A percentile compares a stretch with the other conserved stretches of the same genome.
Conservation (phyloP, 2,888 invertebrate genomes). For the Dicranocentrus wangi region DNA sequence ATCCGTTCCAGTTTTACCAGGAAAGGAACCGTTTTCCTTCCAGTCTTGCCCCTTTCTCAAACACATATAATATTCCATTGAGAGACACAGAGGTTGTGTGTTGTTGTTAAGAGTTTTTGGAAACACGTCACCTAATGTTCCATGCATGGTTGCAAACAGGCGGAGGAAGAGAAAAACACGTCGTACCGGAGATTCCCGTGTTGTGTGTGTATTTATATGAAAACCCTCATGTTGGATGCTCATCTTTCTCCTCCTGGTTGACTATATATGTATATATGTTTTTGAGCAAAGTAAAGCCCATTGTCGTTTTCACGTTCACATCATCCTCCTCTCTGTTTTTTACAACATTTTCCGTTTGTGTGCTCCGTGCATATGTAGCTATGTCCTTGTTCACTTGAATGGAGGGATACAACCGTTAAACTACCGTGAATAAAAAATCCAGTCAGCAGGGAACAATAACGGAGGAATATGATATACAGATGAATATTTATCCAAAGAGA, state of each 20-base stretch:
- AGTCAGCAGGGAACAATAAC: constrained; percentile 58
- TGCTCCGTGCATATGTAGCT: constrained; percentile 19
- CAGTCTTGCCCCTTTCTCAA: no score
- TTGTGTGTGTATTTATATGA: neutral
- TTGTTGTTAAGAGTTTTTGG: constrained; percentile 57
- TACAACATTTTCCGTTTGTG: constrained; percentile 20
- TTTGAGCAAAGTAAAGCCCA: constrained; percentile 48
- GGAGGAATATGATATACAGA: constrained; percentile 46
- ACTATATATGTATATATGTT: no score
- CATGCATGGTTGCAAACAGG: constrained; percentile 64
- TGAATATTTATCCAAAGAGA: constrained; percentile 51
- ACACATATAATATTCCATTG: no score
- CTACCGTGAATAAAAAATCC: constrained; percentile 3
- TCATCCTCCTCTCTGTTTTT: constrained; percentile 27
- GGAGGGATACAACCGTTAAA: constrained; percentile 21
- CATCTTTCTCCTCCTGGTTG: constrained; percentile 1
- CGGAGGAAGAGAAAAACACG: constrained; percentile 28
- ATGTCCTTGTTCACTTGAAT: constrained; percentile 47
- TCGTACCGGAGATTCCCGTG: constrained; percentile 49
- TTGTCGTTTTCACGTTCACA: constrained; percentile 53
- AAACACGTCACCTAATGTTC: constrained; percentile 70
- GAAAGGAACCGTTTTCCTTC: no score
- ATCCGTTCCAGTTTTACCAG: no score
- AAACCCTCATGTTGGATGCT: neutral
- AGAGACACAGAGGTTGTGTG: constrained; percentile 34